Evolutionary conservation across 1,140 invertebrate species (phyloP).

Genomic region (Hyles vespertilio): DNA sequence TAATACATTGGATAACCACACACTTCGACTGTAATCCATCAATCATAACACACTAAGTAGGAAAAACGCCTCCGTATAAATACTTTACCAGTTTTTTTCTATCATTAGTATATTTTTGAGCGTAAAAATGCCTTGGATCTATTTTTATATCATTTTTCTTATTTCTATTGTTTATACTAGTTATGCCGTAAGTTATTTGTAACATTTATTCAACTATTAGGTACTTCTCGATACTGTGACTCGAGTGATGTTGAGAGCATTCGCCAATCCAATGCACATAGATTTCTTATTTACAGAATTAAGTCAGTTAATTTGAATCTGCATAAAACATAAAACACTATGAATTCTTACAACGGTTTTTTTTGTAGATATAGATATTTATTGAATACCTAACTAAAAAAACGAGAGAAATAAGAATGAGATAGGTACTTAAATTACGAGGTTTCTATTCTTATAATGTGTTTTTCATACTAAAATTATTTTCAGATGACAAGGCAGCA

Average conservation of each 20-base stretch:
- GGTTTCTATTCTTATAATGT: not conserved
- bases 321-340: too few species aligned
- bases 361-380: too few species aligned
- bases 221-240: too few species aligned
- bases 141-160: slow-evolving; percentile 6
- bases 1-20: slow-evolving; percentile 15
- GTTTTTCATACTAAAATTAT: not conserved
- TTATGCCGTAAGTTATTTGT: slow-evolving; percentile 12
- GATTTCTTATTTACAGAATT: too few species aligned
- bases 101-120: slow-evolving; percentile 8
- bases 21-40: slow-evolving; percentile 13
- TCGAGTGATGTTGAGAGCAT: too few species aligned
- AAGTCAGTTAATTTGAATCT: too few species aligned
- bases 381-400: too few species aligned
- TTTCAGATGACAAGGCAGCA: slow-evolving; percentile 64
- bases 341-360: too few species aligned
- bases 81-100: slow-evolving; percentile 10
- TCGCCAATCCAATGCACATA: too few species aligned
- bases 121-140: slow-evolving; percentile 2
- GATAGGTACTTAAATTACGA: too few species aligned
- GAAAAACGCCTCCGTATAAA: slow-evolving; percentile 16
- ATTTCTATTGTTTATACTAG: slow-evolving; percentile 3
- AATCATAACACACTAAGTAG: slow-evolving; percentile 15
- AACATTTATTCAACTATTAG: not conserved
- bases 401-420: too few species aligned